These are phyloP conservation scores for Cercopithecus neglectus DNA, from an alignment of 2,797 vertebrate genomes.

Conservation along the genomic window DNA sequence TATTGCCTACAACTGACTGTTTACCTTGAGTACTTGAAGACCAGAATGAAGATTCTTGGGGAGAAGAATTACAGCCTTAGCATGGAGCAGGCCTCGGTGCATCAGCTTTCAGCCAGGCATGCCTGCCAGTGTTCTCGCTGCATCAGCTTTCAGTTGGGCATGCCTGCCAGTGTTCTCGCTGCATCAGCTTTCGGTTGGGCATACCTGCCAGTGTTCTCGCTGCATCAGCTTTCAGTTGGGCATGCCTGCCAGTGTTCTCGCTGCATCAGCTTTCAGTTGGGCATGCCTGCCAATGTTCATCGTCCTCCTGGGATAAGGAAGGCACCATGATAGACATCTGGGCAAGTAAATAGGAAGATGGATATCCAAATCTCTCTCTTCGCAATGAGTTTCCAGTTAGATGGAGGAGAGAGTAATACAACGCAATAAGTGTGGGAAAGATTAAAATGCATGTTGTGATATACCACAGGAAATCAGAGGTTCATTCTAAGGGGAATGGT, in stretches of 20 bases:
- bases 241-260: no score
- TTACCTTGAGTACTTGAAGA: not conserved
- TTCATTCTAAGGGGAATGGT: not conserved
- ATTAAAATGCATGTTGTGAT: not conserved
- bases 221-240: not conserved
- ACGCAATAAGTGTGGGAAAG: not conserved
- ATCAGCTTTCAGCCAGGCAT: no score
- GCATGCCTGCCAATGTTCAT: not conserved
- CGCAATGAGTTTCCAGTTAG: not conserved
- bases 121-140: not conserved
- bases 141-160: not conserved
- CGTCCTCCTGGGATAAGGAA: not conserved
- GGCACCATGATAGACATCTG: not conserved
- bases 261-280: not conserved
- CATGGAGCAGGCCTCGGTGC: not conserved
- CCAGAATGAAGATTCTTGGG: not conserved
- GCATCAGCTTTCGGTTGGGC: not conserved
- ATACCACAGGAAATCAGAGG: not conserved
- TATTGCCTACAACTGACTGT: not conserved
- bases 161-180: not conserved
- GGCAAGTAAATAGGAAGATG: not conserved
- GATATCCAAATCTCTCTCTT: not conserved
- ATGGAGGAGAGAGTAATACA: not conserved
- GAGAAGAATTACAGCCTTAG: not conserved
- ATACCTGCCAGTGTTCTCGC: no score